phyloP scores from a whole-genome alignment of 2,888 invertebrate species.

The Pherbina coryleti region DNA sequence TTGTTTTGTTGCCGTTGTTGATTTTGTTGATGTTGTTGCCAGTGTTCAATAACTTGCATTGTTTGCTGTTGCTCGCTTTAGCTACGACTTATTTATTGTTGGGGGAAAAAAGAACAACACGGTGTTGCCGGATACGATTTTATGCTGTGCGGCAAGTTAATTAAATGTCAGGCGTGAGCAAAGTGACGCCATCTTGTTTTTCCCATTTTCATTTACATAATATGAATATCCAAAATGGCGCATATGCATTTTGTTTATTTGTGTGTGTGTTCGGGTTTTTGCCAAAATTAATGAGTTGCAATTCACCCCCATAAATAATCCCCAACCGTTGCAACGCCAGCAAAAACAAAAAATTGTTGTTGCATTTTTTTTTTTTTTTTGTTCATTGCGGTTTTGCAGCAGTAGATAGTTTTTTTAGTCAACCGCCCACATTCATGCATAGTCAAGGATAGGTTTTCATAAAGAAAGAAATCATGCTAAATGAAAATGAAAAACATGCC shows the following conservation, averaged over 20 bases:
- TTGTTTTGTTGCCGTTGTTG: too few relatives aligned
- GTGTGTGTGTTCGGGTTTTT: conserved; percentile 48
- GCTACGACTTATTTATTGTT: too few relatives aligned
- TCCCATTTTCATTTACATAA: conserved; percentile 38
- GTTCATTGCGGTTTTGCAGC: conserved; percentile 11
- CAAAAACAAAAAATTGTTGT: background rate
- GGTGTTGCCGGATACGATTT: too few relatives aligned
- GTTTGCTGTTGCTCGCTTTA: too few relatives aligned
- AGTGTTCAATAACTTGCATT: too few relatives aligned
- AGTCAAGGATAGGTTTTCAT: background rate
- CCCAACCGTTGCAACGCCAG: background rate
- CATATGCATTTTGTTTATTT: conserved; percentile 15
- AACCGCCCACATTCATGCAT: background rate
- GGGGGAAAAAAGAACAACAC: too few relatives aligned
- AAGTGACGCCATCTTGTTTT: conserved; percentile 60
- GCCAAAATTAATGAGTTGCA: conserved; percentile 33
- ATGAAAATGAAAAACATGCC: conserved; percentile 27
- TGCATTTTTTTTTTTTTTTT: background rate
- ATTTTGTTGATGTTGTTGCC: too few relatives aligned
- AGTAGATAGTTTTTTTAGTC: background rate
- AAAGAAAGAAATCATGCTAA: conserved; percentile 21
- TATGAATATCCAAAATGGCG: conserved; percentile 3
- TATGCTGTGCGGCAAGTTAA: conserved; percentile 53
- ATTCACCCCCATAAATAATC: conserved; percentile 15
- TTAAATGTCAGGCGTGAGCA: conserved; percentile 65